Percentiles rank a stretch among this genome's conserved stretches.
These are phyloP conservation scores for Monomorium pharaonis DNA, from an alignment of 1,140 invertebrate species.

Conservation along the genomic window DNA sequence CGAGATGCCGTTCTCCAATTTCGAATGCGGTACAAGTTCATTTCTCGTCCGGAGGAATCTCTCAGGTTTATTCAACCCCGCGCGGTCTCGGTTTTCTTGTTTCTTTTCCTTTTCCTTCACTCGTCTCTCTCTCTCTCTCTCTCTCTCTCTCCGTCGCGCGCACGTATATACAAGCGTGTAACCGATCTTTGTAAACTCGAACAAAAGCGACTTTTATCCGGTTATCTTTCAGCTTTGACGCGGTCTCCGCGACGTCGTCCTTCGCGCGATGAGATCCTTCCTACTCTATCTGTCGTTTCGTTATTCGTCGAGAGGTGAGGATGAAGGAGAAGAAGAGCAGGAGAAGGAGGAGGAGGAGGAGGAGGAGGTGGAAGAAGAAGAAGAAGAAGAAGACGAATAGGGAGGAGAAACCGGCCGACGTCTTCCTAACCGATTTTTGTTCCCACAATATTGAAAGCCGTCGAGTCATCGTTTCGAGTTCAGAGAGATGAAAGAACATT, in stretches of 20 bases:
- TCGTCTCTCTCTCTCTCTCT: no score
- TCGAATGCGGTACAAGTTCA: conserved; percentile 11
- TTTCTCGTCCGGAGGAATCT: no score
- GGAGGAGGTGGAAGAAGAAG: conserved; percentile 17
- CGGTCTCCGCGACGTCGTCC: conserved; percentile 46
- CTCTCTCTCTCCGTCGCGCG: conserved; percentile 22
- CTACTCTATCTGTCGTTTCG: conserved; percentile 58
- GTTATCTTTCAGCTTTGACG: conserved; percentile 56
- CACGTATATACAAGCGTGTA: conserved; percentile 29
- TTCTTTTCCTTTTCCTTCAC: no score
- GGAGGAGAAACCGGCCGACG: conserved; percentile 68
- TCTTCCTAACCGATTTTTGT: conserved; percentile 80
- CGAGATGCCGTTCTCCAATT: conserved; percentile 9
- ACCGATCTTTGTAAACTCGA: conserved; percentile 59
- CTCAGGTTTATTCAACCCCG: conserved; percentile 49
- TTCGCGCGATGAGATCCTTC: conserved; percentile 47
- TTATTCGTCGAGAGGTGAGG: conserved; percentile 62
- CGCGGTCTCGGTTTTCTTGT: not conserved
- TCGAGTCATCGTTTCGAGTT: conserved; percentile 84
- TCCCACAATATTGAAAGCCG: conserved; percentile 84
- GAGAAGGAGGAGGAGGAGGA: conserved; percentile 9
- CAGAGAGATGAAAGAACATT: conserved; percentile 82
- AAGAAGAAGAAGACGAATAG: conserved; percentile 52
- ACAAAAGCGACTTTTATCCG: conserved; percentile 60
- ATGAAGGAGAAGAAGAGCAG: conserved; percentile 57